Conservation (phyloP, 2,888 invertebrate species). For the Sminthurides aquaticus region DNA sequence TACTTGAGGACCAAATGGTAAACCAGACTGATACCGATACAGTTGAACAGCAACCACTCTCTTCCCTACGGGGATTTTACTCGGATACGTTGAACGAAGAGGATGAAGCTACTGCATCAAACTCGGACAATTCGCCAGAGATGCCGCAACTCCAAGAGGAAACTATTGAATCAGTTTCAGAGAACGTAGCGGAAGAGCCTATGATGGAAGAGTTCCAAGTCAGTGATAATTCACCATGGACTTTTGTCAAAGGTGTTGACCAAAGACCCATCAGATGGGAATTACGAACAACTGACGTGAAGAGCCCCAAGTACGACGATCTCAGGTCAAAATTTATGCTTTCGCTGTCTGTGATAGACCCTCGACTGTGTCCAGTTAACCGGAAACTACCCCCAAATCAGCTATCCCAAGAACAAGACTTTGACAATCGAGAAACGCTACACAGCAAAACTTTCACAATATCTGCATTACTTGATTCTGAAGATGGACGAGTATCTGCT, state of each 20-base stretch:
- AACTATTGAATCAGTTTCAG: neutral
- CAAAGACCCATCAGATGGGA: neutral
- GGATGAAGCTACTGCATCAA: neutral
- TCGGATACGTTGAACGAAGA: conserved; percentile 2
- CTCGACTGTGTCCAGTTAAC: neutral
- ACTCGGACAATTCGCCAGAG: neutral
- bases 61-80: neutral
- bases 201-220: neutral
- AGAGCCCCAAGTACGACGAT: neutral
- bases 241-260: neutral
- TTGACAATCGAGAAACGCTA: neutral
- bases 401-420: neutral
- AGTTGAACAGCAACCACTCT: conserved; percentile 1
- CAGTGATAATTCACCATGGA: neutral
- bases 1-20: neutral
- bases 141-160: neutral
- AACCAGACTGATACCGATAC: neutral
- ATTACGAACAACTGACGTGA: neutral
- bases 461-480: too few relatives aligned
- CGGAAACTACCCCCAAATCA: neutral
- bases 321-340: neutral
- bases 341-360: conserved; percentile 1
- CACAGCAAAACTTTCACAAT: neutral
- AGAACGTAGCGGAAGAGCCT: neutral
- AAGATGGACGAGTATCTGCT: too few relatives aligned